Percentiles rank a stretch among this genome's conserved stretches.
These are phyloP conservation scores for Chlorodrepanis virens DNA, from an alignment of 2,113 vertebrate genomes.

Conservation along the genomic window DNA sequence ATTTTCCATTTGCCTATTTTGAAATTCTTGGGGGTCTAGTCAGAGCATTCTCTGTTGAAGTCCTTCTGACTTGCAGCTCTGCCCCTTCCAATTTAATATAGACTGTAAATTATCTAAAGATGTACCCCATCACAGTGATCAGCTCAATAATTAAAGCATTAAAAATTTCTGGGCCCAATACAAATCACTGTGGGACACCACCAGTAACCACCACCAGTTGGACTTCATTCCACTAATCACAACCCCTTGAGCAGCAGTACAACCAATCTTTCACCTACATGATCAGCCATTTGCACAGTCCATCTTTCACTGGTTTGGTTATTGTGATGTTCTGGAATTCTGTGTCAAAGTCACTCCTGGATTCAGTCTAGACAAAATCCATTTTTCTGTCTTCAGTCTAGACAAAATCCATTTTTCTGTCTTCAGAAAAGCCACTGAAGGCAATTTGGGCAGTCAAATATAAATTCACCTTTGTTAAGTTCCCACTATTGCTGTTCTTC, in stretches of 20 bases:
- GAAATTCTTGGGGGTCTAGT: background rate
- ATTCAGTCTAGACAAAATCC: background rate
- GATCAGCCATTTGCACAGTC: background rate
- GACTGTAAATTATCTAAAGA: background rate
- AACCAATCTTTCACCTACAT: background rate
- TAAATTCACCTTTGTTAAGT: background rate
- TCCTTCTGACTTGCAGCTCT: background rate
- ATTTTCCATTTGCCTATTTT: background rate
- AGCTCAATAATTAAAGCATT: background rate
- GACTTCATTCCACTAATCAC: background rate
- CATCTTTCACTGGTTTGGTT: background rate
- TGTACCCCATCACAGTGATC: background rate
- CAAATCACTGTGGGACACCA: background rate
- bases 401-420: background rate
- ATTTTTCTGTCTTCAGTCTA: background rate
- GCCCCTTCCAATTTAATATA: background rate
- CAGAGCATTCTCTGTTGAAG: background rate
- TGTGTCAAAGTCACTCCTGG: background rate
- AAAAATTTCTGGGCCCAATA: background rate
- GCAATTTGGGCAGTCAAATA: background rate
- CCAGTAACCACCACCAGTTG: background rate
- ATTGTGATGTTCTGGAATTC: background rate
- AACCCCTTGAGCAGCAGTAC: background rate
- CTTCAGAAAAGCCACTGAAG: background rate
- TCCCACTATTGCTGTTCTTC: background rate